Conservation (phyloP, 2,888 invertebrate genomes). For the Mellilla xanthometata region DNA sequence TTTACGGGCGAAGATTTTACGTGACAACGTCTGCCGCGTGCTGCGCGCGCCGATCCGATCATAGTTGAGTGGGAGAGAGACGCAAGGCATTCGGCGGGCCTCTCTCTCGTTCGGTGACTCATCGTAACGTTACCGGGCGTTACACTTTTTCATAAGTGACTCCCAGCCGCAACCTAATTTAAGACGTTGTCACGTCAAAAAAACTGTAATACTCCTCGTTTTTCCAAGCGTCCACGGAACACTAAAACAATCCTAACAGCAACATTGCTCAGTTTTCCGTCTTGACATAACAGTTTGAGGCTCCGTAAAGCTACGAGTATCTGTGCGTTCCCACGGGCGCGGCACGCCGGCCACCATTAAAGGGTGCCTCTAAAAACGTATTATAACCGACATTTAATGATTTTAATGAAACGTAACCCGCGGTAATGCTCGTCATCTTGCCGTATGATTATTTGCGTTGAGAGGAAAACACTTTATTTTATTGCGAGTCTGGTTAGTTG, state of each 20-base stretch:
- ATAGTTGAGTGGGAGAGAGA: too few species aligned
- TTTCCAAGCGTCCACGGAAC: constrained; percentile 35
- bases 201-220: constrained; percentile 15
- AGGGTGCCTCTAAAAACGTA: constrained; percentile 36
- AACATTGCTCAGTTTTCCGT: constrained; percentile 64
- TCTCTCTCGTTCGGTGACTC: too few species aligned
- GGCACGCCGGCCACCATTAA: constrained; percentile 43
- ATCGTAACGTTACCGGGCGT: too few species aligned
- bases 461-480: constrained; percentile 8
- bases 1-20: too few species aligned
- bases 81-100: too few species aligned
- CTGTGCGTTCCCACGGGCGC: constrained; percentile 63
- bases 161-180: too few species aligned
- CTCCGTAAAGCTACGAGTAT: constrained; percentile 48
- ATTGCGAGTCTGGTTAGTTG: constrained; percentile 37
- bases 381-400: constrained; percentile 31
- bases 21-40: too few species aligned
- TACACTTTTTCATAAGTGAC: too few species aligned
- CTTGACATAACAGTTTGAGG: constrained; percentile 61
- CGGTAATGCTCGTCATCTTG: constrained; percentile 28
- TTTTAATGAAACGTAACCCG: constrained; percentile 31
- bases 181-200: too few species aligned
- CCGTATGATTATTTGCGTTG: constrained; percentile 23
- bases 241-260: constrained; percentile 44
- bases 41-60: too few species aligned